phyloP scores from a whole-genome alignment of 2,113 vertebrate genomes.

The Megaceryle torquata region DNA sequence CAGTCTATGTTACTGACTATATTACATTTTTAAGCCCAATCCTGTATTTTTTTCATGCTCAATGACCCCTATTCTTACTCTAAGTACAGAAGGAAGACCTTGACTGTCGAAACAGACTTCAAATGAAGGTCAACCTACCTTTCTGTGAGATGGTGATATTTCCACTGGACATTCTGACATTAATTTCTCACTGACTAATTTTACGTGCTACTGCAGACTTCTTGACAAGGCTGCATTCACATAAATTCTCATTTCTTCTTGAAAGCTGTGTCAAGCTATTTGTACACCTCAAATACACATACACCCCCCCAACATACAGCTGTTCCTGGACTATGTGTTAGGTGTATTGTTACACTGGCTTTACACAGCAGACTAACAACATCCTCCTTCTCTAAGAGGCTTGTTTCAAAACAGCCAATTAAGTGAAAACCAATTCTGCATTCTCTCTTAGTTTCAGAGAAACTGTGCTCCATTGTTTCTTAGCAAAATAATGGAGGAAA shows the following conservation, averaged over 20 bases:
- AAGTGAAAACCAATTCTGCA: constrained; percentile 46
- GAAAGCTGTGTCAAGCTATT: not conserved
- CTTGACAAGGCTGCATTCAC: not conserved
- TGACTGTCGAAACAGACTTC: not conserved
- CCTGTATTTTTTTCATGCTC: not conserved
- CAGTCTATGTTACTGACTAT: accelerated
- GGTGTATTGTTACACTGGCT: not conserved
- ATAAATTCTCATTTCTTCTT: not conserved
- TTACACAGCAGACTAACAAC: constrained; percentile 4
- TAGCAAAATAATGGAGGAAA: constrained; percentile 29
- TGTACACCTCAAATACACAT: not conserved
- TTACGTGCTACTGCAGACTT: not conserved
- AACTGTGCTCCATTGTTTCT: constrained; percentile 9
- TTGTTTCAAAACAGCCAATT: constrained; percentile 43
- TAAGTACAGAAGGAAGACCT: not conserved
- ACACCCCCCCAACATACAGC: not conserved
- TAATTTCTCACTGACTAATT: not conserved
- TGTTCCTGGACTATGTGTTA: not conserved
- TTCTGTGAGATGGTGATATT: not conserved
- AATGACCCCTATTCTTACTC: not conserved
- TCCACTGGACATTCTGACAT: not conserved
- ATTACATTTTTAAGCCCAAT: not conserved
- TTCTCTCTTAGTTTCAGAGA: constrained; percentile 28
- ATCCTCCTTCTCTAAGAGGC: constrained; percentile 23
- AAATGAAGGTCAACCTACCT: not conserved